Conservation (phyloP, 2,113 vertebrate genomes). For the Petrocephalus microphthalmus region DNA sequence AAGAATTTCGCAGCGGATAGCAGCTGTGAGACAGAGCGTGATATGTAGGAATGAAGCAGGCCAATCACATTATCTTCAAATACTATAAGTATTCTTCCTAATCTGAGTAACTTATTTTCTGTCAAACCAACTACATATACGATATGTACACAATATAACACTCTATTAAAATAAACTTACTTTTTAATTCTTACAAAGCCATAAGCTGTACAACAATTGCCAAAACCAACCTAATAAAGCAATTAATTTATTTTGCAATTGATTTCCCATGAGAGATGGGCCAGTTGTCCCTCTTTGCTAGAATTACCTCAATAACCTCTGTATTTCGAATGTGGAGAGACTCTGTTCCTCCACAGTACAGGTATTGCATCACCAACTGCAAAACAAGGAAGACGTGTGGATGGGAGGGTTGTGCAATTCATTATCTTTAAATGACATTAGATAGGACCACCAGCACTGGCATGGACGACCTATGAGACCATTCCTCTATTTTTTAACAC, state of each 20-base stretch:
- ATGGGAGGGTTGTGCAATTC: neutral
- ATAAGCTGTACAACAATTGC: neutral
- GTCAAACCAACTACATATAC: neutral
- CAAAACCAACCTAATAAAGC: neutral
- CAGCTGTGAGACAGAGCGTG: conserved; percentile 61
- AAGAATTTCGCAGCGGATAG: conserved; percentile 96
- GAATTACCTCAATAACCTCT: conserved; percentile 91
- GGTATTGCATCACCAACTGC: conserved; percentile 97
- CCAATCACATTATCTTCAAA: neutral
- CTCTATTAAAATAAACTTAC: neutral
- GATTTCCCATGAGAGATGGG: neutral
- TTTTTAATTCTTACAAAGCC: neutral
- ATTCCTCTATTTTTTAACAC: too few relatives aligned
- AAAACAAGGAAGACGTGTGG: conserved; percentile 27
- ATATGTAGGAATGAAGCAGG: neutral
- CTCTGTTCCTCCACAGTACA: conserved; percentile 89
- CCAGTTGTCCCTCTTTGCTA: neutral
- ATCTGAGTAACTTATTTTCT: neutral
- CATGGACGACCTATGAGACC: neutral
- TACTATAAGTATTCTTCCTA: neutral
- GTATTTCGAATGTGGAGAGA: conserved; percentile 90
- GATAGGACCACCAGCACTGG: neutral
- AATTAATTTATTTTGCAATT: neutral
- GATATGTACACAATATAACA: neutral
- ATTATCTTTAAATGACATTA: neutral